A percentile compares a stretch with the other conserved stretches of the same genome.
Evolutionary conservation across 2,888 invertebrate genomes (phyloP).

Genomic region (Hyalella azteca): DNA sequence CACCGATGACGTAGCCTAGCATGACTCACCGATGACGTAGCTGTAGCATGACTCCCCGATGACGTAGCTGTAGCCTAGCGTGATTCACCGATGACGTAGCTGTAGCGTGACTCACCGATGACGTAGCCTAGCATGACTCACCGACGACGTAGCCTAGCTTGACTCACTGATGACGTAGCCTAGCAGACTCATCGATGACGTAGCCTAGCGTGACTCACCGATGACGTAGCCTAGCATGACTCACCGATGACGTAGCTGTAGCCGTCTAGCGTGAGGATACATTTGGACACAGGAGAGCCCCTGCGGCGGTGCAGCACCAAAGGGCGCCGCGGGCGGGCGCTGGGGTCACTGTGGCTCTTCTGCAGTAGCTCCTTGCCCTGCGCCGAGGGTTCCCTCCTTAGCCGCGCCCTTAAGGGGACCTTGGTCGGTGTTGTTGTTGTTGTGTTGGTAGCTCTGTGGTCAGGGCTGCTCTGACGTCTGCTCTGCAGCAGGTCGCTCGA

Average conservation of each 20-base stretch:
- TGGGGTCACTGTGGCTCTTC: constrained; percentile 54
- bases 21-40: too few species aligned
- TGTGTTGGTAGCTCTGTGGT: neutral
- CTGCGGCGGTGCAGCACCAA: neutral
- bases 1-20: too few species aligned
- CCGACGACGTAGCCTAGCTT: too few species aligned
- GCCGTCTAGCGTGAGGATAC: constrained; percentile 82
- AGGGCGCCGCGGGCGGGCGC: constrained; percentile 11
- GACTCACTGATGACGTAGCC: too few species aligned
- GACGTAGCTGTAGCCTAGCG: too few species aligned
- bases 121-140: too few species aligned
- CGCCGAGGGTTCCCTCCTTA: constrained; percentile 28
- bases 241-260: constrained; percentile 88
- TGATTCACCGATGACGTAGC: too few species aligned
- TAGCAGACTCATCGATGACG: too few species aligned
- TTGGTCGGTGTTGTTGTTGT: neutral
- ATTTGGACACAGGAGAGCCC: constrained; percentile 62
- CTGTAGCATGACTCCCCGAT: too few species aligned
- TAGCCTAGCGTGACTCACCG: too few species aligned
- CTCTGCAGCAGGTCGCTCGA: constrained; percentile 13
- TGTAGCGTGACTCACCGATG: too few species aligned
- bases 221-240: too few species aligned
- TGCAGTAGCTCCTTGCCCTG: constrained; percentile 49
- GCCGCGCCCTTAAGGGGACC: neutral
- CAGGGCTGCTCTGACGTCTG: neutral